Evolutionary conservation across 1,140 invertebrate genomes (phyloP).

Genomic region (Drosophila sechellia): DNA sequence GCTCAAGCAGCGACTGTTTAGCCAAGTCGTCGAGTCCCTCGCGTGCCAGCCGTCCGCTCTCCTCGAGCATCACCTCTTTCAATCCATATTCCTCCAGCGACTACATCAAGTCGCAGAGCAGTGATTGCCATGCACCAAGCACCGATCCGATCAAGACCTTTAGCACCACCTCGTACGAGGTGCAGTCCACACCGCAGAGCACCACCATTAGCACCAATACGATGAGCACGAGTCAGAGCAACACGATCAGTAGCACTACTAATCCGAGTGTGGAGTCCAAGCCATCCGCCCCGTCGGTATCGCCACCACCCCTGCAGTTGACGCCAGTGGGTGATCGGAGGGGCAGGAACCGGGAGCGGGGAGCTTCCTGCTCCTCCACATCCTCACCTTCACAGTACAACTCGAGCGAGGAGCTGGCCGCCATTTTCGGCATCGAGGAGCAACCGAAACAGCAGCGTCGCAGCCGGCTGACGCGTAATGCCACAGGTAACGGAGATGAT

Average conservation of each 20-base stretch:
- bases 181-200: conserved; percentile 68
- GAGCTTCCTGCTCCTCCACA: conserved; percentile 39
- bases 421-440: conserved; percentile 85
- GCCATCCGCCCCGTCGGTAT: conserved; percentile 37
- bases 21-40: conserved; percentile 82
- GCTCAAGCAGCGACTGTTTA: conserved; percentile 81
- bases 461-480: conserved; percentile 22
- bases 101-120: conserved; percentile 83
- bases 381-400: conserved; percentile 86
- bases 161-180: conserved; percentile 84
- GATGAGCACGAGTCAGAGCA: conserved; percentile 47
- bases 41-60: conserved; percentile 62
- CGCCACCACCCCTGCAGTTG: conserved; percentile 70
- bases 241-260: conserved; percentile 48
- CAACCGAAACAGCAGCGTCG: conserved; percentile 38
- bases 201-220: conserved; percentile 61
- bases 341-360: conserved; percentile 10
- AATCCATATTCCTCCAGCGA: conserved; percentile 84
- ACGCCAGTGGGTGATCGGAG: conserved; percentile 60
- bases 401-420: conserved; percentile 87
- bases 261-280: conserved; percentile 36
- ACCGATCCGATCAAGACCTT: conserved; percentile 84
- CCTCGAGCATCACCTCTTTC: conserved; percentile 83
- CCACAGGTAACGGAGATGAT: conserved; percentile 71
- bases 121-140: conserved; percentile 81